Percentiles rank a stretch among this genome's conserved stretches.
phyloP scores from a whole-genome alignment of 2,113 vertebrate genomes.

The Rhizomys pruinosus region DNA sequence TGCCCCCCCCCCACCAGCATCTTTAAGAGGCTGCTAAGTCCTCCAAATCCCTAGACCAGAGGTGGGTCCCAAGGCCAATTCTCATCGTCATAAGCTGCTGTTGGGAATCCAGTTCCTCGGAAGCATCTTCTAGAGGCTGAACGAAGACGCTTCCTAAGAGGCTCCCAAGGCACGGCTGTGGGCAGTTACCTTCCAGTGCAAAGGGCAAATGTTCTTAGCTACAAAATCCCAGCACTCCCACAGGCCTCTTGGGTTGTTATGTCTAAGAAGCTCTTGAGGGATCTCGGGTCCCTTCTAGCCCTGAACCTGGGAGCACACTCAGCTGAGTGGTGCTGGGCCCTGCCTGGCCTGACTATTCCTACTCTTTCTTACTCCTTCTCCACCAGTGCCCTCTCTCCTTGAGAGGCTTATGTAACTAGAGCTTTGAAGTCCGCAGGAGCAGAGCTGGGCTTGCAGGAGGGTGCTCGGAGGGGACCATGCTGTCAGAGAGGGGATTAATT shows the following conservation, averaged over 20 bases:
- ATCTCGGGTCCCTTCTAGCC: background rate
- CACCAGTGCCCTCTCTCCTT: background rate
- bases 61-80: background rate
- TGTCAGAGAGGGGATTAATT: conserved; percentile 48
- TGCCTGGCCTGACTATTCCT: background rate
- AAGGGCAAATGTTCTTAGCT: background rate
- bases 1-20: background rate
- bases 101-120: background rate
- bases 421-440: conserved; percentile 58
- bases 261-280: background rate
- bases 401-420: conserved; percentile 42
- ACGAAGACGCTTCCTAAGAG: background rate
- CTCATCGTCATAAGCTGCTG: no score
- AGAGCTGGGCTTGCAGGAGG: conserved; percentile 41
- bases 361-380: background rate
- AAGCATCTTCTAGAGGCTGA: background rate
- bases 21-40: background rate
- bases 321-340: no score
- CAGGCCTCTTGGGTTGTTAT: background rate
- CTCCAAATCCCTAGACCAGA: background rate
- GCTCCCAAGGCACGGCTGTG: background rate
- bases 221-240: background rate
- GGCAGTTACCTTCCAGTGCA: background rate
- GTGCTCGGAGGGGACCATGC: conserved; percentile 36
- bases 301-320: background rate